A percentile compares a stretch with the other conserved stretches of the same genome.
These are phyloP conservation scores for Drosophila truncata DNA, from an alignment of 1,140 invertebrate species.

Conservation along the genomic window DNA sequence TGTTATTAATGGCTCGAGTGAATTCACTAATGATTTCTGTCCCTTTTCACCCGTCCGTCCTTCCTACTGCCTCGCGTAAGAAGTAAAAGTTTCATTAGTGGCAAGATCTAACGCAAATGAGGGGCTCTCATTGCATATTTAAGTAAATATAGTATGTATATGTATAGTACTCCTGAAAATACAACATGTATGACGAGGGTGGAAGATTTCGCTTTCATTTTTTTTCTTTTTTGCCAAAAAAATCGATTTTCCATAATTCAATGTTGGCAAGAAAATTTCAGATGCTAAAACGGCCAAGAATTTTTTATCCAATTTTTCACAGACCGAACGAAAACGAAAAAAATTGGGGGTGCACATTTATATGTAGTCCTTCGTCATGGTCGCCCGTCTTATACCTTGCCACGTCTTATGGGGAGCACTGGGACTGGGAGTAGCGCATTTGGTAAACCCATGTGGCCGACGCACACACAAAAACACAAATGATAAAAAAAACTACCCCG, in stretches of 20 bases:
- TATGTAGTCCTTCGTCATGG: constrained; percentile 4
- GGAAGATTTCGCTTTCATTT: constrained; percentile 49
- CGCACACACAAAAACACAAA: constrained; percentile 39
- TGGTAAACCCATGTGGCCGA: neutral
- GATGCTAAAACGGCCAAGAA: constrained; percentile 80
- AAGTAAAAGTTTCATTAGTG: constrained; percentile 7
- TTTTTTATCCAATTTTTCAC: constrained; percentile 82
- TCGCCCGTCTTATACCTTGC: constrained; percentile 33
- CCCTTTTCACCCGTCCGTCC: neutral
- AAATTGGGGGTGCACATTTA: constrained; percentile 66
- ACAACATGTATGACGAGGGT: constrained; percentile 21
- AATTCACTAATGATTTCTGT: constrained; percentile 11
- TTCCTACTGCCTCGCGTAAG: neutral
- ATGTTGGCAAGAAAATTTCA: constrained; percentile 74
- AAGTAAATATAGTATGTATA: constrained; percentile 1
- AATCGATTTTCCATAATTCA: constrained; percentile 83
- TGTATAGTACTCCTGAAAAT: constrained; percentile 6
- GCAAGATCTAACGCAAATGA: constrained; percentile 26
- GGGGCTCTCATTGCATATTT: neutral
- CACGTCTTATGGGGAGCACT: neutral
- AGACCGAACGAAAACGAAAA: constrained; percentile 68
- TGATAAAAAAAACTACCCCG: constrained; percentile 76
- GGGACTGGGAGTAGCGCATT: constrained; percentile 45
- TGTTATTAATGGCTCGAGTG: constrained; percentile 15
- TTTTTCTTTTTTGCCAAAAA: constrained; percentile 56